Base-by-base conservation (phyloP, 2,797 vertebrate genomes). In the Sandelia bainsii region DNA sequence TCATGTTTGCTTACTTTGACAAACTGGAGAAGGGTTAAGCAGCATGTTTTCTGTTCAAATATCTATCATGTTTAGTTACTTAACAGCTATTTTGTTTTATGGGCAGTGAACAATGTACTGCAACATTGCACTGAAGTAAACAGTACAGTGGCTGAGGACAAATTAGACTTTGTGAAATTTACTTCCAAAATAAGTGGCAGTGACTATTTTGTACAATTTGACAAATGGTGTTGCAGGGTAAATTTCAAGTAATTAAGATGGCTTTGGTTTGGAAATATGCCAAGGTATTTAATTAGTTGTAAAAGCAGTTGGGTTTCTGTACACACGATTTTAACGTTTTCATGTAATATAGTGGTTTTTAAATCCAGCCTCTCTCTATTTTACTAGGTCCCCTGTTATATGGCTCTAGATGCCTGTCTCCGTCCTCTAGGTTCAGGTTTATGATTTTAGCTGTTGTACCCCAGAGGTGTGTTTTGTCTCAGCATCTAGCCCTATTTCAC, bases 391-490 rank as follows among this genome's bases (percentile, higher is more conserved):
- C 17, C 22, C 54, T 73, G 71, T 84, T 84, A 81, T 81, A 74
- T 29, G 72, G 72, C 82, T 83, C 62, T 63, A 27, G 75, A 75
- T 72, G 75, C 62, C 79, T 58, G 79, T 81, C 84, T 88, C 75
- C 67, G 46, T 78, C 75, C 56, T 74, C 48, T 67, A 75, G 69
- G 72, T 81, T 75, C 49, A 20, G 69, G 65, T 89, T 92, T 91
- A 90, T 81, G 81, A 87, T 76, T 81, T 70, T 53, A 52, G 79
- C 70, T 73, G 65, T 82, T 72, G 59, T 72, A 77, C 78, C 87
- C 85, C 67, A 32, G 87, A 92, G 88, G 83, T 89, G 79, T 83
- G 87, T 88, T 90, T 86, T 82, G 89, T 83, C 88, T 87, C 87
- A 68, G 81, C 79, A 81, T 90, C 90, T 83, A 85, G 80, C 82